phyloP scores from a whole-genome alignment of 2,888 invertebrate genomes.

The Hedychridium roseum region DNA sequence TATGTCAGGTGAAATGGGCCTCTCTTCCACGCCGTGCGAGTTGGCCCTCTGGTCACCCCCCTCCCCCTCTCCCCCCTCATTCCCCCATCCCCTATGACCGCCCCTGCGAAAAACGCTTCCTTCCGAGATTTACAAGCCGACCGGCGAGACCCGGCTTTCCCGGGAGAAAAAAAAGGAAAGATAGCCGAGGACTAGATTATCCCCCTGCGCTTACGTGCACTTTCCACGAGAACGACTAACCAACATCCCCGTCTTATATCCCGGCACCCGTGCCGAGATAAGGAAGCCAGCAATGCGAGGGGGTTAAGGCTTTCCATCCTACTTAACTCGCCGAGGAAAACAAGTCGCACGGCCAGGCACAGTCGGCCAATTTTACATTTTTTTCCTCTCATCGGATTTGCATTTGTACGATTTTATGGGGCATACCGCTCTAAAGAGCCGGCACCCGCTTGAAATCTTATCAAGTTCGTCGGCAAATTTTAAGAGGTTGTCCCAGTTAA shows the following conservation, averaged over 20 bases:
- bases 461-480: too few relatives aligned
- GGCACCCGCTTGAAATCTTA: too few relatives aligned
- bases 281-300: conserved; percentile 4
- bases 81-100: conserved; percentile 1
- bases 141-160: conserved; percentile 9
- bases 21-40: conserved; percentile 15
- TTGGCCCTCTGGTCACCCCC: conserved; percentile 19
- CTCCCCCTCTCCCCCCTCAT: conserved; percentile 15
- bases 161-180: conserved; percentile 15
- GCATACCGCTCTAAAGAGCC: too few relatives aligned
- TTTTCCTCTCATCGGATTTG: too few relatives aligned
- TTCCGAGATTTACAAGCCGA: conserved; percentile 41
- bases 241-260: too few relatives aligned
- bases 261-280: conserved; percentile 4
- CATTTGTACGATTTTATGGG: too few relatives aligned
- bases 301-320: too few relatives aligned
- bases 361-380: too few relatives aligned
- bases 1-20: conserved; percentile 45
- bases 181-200: conserved; percentile 31
- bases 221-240: too few relatives aligned
- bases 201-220: conserved; percentile 23
- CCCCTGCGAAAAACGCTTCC: conserved; percentile 28
- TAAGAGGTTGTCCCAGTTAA: too few relatives aligned
- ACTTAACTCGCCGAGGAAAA: too few relatives aligned
- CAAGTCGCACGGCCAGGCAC: too few relatives aligned